Percentiles rank a stretch among this genome's conserved stretches.
Evolutionary conservation across 2,888 invertebrate genomes (phyloP).

Genomic region (Erebia ligea): DNA sequence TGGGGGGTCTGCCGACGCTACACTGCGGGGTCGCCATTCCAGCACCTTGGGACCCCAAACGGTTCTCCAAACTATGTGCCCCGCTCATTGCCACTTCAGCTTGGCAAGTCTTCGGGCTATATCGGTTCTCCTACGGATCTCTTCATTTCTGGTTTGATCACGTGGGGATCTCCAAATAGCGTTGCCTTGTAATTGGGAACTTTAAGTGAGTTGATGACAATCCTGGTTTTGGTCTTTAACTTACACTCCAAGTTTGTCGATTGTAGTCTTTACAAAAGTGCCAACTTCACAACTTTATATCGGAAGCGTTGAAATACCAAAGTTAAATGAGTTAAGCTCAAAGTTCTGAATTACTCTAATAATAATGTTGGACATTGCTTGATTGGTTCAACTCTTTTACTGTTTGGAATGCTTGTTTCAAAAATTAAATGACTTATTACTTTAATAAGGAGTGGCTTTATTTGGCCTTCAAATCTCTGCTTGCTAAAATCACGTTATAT

Average conservation of each 20-base stretch:
- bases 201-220: neutral
- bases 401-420: constrained; percentile 19
- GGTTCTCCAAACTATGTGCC: too few species aligned
- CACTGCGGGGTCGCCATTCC: too few species aligned
- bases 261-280: constrained; percentile 12
- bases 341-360: constrained; percentile 51
- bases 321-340: constrained; percentile 28
- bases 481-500: too few species aligned
- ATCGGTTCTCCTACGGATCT: too few species aligned
- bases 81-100: too few species aligned
- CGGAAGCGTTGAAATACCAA: constrained; percentile 3
- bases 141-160: too few species aligned
- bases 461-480: neutral
- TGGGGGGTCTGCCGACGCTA: too few species aligned
- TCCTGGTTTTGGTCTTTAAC: neutral
- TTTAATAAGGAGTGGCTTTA: neutral
- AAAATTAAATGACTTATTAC: neutral
- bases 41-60: too few species aligned
- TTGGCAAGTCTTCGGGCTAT: too few species aligned
- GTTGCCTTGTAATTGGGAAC: neutral
- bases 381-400: constrained; percentile 45
- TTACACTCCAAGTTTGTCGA: neutral
- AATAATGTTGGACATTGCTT: constrained; percentile 53
- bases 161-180: neutral
- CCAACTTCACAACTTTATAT: constrained; percentile 7